Conservation (phyloP, 2,888 invertebrate genomes). For the Elegia similella region DNA sequence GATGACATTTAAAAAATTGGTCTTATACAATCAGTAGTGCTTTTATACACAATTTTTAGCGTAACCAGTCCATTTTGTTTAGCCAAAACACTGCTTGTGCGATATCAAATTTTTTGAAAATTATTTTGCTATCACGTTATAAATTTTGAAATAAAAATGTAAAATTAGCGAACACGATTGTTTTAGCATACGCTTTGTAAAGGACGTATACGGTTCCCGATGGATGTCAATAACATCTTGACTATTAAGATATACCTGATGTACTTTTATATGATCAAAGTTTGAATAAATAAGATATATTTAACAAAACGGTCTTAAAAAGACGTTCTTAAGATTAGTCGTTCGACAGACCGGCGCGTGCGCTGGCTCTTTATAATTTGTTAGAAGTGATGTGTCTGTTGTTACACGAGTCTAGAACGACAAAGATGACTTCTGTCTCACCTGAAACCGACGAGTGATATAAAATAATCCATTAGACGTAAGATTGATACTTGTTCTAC, state of each 20-base stretch:
- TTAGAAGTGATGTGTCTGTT: conserved; percentile 55
- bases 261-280: conserved; percentile 57
- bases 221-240: conserved; percentile 32
- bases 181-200: conserved; percentile 55
- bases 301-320: conserved; percentile 60
- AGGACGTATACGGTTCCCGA: conserved; percentile 58
- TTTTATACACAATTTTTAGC: conserved; percentile 79
- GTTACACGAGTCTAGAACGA: conserved; percentile 52
- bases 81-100: conserved; percentile 76
- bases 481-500: conserved; percentile 36
- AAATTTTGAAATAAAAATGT: conserved; percentile 52
- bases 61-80: conserved; percentile 80
- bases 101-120: conserved; percentile 60
- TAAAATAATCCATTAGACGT: conserved; percentile 29
- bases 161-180: conserved; percentile 48
- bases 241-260: conserved; percentile 41
- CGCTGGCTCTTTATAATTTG: conserved; percentile 50
- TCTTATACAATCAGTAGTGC: conserved; percentile 78
- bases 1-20: conserved; percentile 73
- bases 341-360: conserved; percentile 50
- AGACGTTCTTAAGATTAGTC: conserved; percentile 53
- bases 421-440: conserved; percentile 54
- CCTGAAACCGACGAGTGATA: conserved; percentile 39
- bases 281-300: conserved; percentile 55
- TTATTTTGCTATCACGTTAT: conserved; percentile 76